Conservation (phyloP, 2,113 vertebrate species). For the Percopsis transmontana region DNA sequence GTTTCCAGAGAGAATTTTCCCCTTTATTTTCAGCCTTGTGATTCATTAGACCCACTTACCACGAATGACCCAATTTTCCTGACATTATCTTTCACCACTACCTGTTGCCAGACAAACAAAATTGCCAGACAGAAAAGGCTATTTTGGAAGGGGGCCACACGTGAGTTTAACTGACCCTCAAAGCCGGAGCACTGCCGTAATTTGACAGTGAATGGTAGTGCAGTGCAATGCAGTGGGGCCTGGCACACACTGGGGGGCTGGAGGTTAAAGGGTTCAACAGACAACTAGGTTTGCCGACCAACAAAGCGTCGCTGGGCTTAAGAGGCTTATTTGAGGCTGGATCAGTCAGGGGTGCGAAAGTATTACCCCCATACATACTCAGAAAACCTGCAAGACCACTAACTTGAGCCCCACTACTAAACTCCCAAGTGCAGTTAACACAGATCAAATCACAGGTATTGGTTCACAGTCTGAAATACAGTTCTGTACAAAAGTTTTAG, state of each 20-base stretch:
- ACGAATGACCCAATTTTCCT: conserved; percentile 47
- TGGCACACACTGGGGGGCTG: conserved; percentile 32
- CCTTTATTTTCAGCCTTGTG: neutral
- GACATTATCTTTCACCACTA: conserved; percentile 38
- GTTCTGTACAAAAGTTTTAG: no score
- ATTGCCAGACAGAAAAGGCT: conserved; percentile 58
- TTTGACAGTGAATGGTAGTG: conserved; percentile 32
- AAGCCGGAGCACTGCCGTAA: conserved; percentile 51
- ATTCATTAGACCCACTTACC: conserved; percentile 6
- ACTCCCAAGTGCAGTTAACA: neutral
- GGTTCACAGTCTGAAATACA: no score
- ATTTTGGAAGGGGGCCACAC: conserved; percentile 27
- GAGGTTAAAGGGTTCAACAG: conserved; percentile 50
- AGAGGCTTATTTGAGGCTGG: conserved; percentile 37
- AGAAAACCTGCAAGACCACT: conserved; percentile 18
- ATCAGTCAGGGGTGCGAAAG: conserved; percentile 39
- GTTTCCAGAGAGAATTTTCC: neutral
- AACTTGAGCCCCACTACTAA: conserved; percentile 2
- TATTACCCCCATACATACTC: conserved; percentile 13
- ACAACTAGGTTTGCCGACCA: conserved; percentile 36
- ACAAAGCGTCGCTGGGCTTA: conserved; percentile 45
- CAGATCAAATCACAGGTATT: no score
- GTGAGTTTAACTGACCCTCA: conserved; percentile 53
- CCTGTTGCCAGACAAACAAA: conserved; percentile 57
- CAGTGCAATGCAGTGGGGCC: conserved; percentile 27